These are phyloP conservation scores for Mizuhopecten yessoensis DNA, from an alignment of 1,140 invertebrate species.

Conservation along the genomic window DNA sequence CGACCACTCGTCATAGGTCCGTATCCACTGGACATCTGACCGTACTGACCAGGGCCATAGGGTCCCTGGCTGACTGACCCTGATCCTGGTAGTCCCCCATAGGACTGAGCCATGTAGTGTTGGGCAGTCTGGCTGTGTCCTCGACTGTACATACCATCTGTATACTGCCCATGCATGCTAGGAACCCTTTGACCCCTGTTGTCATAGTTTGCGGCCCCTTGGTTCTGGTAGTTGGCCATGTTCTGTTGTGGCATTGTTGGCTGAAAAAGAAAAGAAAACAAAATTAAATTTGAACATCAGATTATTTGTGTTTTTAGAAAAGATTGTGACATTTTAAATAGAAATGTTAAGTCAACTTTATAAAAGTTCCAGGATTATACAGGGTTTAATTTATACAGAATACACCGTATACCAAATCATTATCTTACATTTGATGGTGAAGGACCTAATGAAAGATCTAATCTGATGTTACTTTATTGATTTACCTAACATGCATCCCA, in stretches of 20 bases:
- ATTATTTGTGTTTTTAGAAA: too few species aligned
- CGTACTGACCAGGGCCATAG: slow-evolving; percentile 44
- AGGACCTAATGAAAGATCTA: too few species aligned
- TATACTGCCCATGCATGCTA: slow-evolving; percentile 35
- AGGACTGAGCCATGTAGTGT: slow-evolving; percentile 15
- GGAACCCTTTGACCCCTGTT: slow-evolving; percentile 52
- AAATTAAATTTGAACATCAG: too few species aligned
- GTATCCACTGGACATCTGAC: slow-evolving; percentile 46
- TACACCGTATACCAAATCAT: too few species aligned
- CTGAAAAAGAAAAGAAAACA: not conserved
- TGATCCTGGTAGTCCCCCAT: not conserved
- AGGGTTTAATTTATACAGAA: too few species aligned
- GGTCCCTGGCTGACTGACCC: slow-evolving; percentile 36
- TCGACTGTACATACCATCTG: slow-evolving; percentile 58
- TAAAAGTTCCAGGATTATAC: too few species aligned
- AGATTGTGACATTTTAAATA: too few species aligned
- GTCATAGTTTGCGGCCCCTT: slow-evolving; percentile 44
- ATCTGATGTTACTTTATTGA: too few species aligned
- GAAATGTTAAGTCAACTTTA: too few species aligned
- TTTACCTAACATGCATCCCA: too few species aligned
- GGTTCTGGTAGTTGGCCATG: slow-evolving; percentile 31
- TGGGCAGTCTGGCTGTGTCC: slow-evolving; percentile 18
- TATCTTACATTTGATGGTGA: too few species aligned
- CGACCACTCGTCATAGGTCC: slow-evolving; percentile 51
- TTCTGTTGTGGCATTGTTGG: slow-evolving; percentile 25